A percentile compares a stretch with the other conserved stretches of the same genome.
phyloP scores from a whole-genome alignment of 2,888 invertebrate genomes.

The Pseudoips prasinana region DNA sequence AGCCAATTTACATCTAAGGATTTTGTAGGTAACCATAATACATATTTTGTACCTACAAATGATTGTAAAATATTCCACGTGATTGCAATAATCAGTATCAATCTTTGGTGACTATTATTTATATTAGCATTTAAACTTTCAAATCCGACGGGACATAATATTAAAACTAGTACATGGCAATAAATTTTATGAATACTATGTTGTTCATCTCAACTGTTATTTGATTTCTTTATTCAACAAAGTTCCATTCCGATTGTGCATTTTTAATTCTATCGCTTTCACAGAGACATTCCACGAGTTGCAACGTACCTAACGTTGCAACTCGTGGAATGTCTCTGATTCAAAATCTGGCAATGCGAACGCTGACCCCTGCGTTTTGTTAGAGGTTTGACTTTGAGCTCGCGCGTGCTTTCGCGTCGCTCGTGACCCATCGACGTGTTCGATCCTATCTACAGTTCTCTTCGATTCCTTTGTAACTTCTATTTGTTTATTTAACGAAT shows the following conservation, averaged over 20 bases:
- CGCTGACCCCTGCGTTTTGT: slow-evolving; percentile 40
- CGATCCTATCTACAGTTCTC: slow-evolving; percentile 10
- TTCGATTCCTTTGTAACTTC: slow-evolving; percentile 14
- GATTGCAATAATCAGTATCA: too few species aligned
- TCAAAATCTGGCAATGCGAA: slow-evolving; percentile 27
- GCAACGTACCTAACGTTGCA: slow-evolving; percentile 11
- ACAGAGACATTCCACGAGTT: too few species aligned
- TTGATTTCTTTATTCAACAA: too few species aligned
- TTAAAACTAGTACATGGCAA: too few species aligned
- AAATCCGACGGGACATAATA: too few species aligned
- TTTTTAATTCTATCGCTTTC: too few species aligned
- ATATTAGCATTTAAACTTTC: too few species aligned
- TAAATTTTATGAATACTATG: too few species aligned
- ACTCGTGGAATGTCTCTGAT: slow-evolving; percentile 26
- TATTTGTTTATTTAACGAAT: slow-evolving; percentile 14
- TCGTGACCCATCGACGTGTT: slow-evolving; percentile 21
- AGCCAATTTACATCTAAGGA: slow-evolving; percentile 13
- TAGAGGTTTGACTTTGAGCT: slow-evolving; percentile 30
- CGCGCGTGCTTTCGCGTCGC: slow-evolving; percentile 18
- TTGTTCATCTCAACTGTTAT: too few species aligned
- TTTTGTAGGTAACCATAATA: slow-evolving; percentile 11
- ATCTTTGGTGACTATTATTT: too few species aligned
- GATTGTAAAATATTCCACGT: too few species aligned
- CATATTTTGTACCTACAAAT: not conserved
- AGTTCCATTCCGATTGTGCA: too few species aligned